Evolutionary conservation across 2,888 invertebrate species (phyloP).

Genomic region (Hanleya hanleyi): DNA sequence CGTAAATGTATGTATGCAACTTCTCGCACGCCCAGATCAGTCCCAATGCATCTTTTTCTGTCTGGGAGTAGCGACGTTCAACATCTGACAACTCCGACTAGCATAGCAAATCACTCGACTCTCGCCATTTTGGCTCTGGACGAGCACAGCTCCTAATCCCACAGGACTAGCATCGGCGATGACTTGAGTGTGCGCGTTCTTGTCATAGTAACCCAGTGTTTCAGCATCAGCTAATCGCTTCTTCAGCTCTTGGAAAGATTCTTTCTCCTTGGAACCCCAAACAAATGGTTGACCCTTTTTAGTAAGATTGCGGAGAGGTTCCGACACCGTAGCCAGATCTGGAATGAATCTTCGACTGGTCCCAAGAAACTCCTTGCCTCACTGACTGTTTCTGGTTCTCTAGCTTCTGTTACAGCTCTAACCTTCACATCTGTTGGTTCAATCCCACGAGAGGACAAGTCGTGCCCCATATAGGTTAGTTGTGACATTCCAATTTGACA

Average conservation of each 20-base stretch:
- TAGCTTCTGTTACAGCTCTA: slow-evolving; percentile 17
- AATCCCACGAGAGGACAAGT: slow-evolving; percentile 18
- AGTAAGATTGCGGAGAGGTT: too few relatives aligned
- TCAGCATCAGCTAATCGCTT: too few relatives aligned
- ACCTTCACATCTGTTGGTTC: slow-evolving; percentile 16
- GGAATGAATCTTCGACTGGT: too few relatives aligned
- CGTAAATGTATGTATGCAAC: slow-evolving; percentile 5
- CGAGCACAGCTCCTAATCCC: slow-evolving; percentile 28
- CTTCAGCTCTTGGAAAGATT: slow-evolving; percentile 20
- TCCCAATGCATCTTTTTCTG: slow-evolving; percentile 36
- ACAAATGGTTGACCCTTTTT: too few relatives aligned
- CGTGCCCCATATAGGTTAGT: slow-evolving; percentile 20
- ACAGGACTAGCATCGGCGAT: too few relatives aligned
- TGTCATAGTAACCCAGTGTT: slow-evolving; percentile 22
- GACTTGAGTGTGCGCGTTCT: slow-evolving; percentile 1
- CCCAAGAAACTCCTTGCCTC: too few relatives aligned
- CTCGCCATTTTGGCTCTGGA: slow-evolving; percentile 29
- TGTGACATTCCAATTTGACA: slow-evolving; percentile 36
- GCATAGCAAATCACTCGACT: slow-evolving; percentile 32
- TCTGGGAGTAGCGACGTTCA: slow-evolving; percentile 34
- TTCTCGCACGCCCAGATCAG: slow-evolving; percentile 20
- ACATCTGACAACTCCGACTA: slow-evolving; percentile 21
- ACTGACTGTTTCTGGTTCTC: too few relatives aligned
- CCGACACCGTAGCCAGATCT: too few relatives aligned
- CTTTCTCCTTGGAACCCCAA: slow-evolving; percentile 13